Percentiles rank a stretch among this genome's conserved stretches.
These are phyloP conservation scores for Carabus problematicus DNA, from an alignment of 2,888 invertebrate species.

Conservation along the genomic window DNA sequence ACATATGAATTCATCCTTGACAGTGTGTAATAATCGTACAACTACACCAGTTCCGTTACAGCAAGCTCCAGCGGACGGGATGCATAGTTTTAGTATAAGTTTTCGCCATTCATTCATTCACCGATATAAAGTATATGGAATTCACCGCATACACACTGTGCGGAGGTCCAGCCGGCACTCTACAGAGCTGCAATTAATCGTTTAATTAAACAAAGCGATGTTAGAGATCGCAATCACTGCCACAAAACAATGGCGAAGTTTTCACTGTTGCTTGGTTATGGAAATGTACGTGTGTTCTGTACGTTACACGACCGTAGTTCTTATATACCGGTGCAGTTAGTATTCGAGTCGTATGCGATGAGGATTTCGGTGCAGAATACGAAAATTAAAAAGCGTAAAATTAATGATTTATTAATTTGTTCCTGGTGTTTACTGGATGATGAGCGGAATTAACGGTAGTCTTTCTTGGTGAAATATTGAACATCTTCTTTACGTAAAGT, in stretches of 20 bases:
- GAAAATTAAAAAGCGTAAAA: slow-evolving; percentile 55
- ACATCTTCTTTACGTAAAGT: too few species aligned
- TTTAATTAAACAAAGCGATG: slow-evolving; percentile 54
- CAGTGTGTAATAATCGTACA: too few species aligned
- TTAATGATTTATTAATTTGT: slow-evolving; percentile 53
- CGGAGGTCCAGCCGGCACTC: slow-evolving; percentile 15
- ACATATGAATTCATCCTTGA: too few species aligned
- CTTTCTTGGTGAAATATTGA: too few species aligned
- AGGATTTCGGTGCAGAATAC: slow-evolving; percentile 29
- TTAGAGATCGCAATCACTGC: slow-evolving; percentile 52
- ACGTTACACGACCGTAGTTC: background rate
- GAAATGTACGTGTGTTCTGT: slow-evolving; percentile 49
- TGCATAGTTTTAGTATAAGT: too few species aligned
- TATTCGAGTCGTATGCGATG: background rate
- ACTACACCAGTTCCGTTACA: too few species aligned
- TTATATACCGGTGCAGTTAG: slow-evolving; percentile 1
- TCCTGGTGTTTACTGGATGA: slow-evolving; percentile 7
- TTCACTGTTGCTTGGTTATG: slow-evolving; percentile 58
- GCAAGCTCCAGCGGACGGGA: too few species aligned
- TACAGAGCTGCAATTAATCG: slow-evolving; percentile 50
- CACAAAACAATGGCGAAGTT: slow-evolving; percentile 55
- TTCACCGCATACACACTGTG: background rate
- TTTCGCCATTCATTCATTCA: background rate
- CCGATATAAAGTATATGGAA: background rate
- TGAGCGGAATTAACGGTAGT: background rate